A percentile compares a stretch with the other conserved stretches of the same genome.
Conservation (phyloP, 2,888 invertebrate genomes). For the Sesia bembeciformis region DNA sequence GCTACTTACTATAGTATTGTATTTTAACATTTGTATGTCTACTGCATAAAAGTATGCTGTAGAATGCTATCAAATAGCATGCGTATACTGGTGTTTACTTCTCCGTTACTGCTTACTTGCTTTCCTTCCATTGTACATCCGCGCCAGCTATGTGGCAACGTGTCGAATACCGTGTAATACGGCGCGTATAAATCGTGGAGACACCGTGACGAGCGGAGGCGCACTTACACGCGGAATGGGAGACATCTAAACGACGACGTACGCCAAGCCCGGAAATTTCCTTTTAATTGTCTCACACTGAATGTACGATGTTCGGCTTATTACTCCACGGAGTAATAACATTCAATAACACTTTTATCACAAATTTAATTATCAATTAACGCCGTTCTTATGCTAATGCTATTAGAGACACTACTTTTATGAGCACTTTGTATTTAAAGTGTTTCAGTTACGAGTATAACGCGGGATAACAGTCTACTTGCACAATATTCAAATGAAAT, state of each 20-base stretch:
- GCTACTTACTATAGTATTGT: no score
- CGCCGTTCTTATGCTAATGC: slow-evolving; percentile 26
- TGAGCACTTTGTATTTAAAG: slow-evolving; percentile 65
- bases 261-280: slow-evolving; percentile 11
- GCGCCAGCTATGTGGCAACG: slow-evolving; percentile 36
- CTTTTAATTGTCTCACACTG: slow-evolving; percentile 12
- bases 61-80: no score
- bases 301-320: background rate
- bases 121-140: slow-evolving; percentile 22
- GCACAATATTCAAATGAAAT: slow-evolving; percentile 74
- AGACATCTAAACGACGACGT: slow-evolving; percentile 39
- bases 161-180: slow-evolving; percentile 73
- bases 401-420: slow-evolving; percentile 44
- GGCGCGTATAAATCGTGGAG: slow-evolving; percentile 63
- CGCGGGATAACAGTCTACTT: slow-evolving; percentile 59
- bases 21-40: no score
- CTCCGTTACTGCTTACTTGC: background rate
- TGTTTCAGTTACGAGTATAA: slow-evolving; percentile 50
- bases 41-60: no score
- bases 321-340: background rate
- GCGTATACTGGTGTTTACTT: no score
- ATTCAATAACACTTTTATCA: background rate
- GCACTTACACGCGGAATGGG: slow-evolving; percentile 39
- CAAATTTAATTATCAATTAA: slow-evolving; percentile 35
- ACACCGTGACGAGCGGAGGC: slow-evolving; percentile 58